Evolutionary conservation across 2,797 vertebrate genomes (phyloP).

Genomic region (Lepilemur ruficaudatus): DNA sequence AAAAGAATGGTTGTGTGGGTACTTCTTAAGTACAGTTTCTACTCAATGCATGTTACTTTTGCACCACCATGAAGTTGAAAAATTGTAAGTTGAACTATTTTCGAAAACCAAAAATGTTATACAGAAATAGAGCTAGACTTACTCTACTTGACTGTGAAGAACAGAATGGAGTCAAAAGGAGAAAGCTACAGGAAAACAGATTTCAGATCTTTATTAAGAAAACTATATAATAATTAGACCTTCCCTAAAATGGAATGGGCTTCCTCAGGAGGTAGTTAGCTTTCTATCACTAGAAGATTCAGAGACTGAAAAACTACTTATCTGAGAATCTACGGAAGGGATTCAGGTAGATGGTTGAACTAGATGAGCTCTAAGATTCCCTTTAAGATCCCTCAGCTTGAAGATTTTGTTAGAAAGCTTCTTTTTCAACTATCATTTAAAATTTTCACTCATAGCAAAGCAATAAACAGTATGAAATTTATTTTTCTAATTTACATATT

Average conservation of each 20-base stretch:
- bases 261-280: background rate
- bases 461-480: background rate
- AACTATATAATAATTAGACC: background rate
- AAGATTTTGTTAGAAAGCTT: background rate
- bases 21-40: background rate
- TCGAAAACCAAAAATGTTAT: background rate
- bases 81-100: background rate
- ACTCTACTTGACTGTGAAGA: background rate
- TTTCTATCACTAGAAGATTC: background rate
- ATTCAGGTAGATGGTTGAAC: background rate
- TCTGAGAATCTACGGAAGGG: background rate
- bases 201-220: background rate
- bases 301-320: background rate
- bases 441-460: background rate
- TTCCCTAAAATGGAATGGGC: background rate
- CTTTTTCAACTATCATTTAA: background rate
- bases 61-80: background rate
- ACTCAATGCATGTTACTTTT: background rate
- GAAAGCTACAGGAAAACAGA: background rate
- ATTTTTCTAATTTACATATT: background rate
- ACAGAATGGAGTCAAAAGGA: background rate
- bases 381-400: background rate
- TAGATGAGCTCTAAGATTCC: background rate
- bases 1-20: background rate
- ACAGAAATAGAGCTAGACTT: background rate